Evolutionary conservation across 2,888 invertebrate genomes (phyloP), one percentile per base, ranked within the genome.

Genomic region (Plutella xylostella): DNA sequence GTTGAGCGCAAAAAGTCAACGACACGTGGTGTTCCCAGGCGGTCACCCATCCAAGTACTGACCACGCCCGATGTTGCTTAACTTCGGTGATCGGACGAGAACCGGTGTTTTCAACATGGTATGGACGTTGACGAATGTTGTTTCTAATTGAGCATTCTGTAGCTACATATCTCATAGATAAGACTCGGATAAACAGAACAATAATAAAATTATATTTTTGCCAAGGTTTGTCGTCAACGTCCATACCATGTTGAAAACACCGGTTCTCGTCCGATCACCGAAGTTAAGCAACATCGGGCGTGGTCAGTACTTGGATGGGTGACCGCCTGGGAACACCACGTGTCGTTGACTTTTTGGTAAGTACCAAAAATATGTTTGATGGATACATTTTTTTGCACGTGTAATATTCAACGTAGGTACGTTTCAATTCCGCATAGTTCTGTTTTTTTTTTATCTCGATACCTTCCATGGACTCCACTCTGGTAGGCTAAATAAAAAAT

Each of bases 21-120:
- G 46, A 35, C 51, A 52, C 50, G 50, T 43, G 50, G 50, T 52
- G 51, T 52, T 52, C 54, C 51, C 54, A 52, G 46, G 52, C 52
- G 52, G 52, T 52, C 52, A 52, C 52, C 52, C 52, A 52, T 52
- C 52, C 52, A 53, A 51, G 52, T 51, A 51, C 51, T 53, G 46
- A 49, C 49, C 49, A 47, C 56, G 56, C 55, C 56, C 55, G 55
- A 56, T 45, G 53, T 51, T 54, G 55, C 52, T 56, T 56, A 55
- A 56, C 56, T 55, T 56, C 55, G 55, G 56, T 56, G 56, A 55
- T 56, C 56, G 55, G 56, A 55, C 56, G 55, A 55, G 55, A 55
- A 55, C 55, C 55, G 55, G 55, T 55, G 55, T 47, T 45, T 45
- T 50, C 33, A 22, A 37, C 9, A 11, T 39, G 20, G 38, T 42